Evolutionary conservation across 2,797 vertebrate genomes (phyloP).

Genomic region (Nasua narica): DNA sequence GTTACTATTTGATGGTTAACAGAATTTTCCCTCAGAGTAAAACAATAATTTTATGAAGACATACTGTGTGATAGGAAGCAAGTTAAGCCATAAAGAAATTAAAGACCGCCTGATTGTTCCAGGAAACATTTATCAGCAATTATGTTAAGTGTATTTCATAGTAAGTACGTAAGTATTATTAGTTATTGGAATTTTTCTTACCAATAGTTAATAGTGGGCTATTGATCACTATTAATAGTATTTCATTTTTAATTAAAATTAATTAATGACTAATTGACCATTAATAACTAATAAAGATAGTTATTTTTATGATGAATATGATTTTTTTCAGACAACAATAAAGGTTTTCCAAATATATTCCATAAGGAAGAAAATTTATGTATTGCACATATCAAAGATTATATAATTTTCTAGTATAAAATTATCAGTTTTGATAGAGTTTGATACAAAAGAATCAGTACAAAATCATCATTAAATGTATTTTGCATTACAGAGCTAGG

Average conservation of each 20-base stretch:
- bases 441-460: too few relatives aligned
- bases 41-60: background rate
- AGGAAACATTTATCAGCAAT: background rate
- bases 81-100: background rate
- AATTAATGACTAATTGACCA: background rate
- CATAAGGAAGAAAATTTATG: background rate
- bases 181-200: background rate
- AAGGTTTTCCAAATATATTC: background rate
- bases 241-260: background rate
- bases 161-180: background rate
- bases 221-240: background rate
- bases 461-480: background rate
- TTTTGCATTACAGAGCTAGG: background rate
- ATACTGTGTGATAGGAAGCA: background rate
- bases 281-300: background rate
- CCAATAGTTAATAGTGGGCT: background rate
- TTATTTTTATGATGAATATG: background rate
- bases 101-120: background rate
- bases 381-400: background rate
- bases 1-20: background rate
- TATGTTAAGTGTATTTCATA: background rate
- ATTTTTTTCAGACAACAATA: background rate
- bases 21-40: background rate
- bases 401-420: background rate
- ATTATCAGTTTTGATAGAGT: too few relatives aligned